Base-by-base conservation (phyloP, 2,888 invertebrate species). In the Drosophila stalkeri region DNA sequence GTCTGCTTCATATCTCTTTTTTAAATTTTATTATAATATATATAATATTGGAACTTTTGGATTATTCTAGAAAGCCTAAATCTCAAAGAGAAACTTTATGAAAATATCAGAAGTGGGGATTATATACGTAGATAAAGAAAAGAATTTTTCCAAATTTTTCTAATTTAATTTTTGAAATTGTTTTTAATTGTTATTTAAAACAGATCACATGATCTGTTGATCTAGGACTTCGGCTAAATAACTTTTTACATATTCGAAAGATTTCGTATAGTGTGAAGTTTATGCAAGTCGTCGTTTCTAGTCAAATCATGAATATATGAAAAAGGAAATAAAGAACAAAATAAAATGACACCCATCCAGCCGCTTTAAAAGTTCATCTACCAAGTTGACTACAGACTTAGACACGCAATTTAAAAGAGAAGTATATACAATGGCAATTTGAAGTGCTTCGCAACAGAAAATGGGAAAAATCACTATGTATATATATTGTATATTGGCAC, bases 401-500 rank as follows among this genome's bases (percentile, higher is more conserved):
- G 47, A 65, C 65, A 75, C 66, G 66, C 64, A 75, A 78, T 64
- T 82, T 72, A 66, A 37, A 65, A 80, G 66, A 68, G 61, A 73
- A 70, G 65, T 68, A 61, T 65, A 55, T 72, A 81, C 68, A 71
- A 75, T 68, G 67, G 77, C 77, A 77, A 68, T 47, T 41, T 76
- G 37, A 62, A 65, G 86, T 80, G 77, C 74, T 68, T 74, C 33
- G 70, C 83, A 83, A 81, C 62, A 59, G 18, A 66, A 74, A 64
- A 51, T 39, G 47, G 35, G n/a, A 54, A 66, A 68, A 71, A 55
- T 64, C 49, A 57, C 43, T 51, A 20, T 35, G n/a, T 49, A 47
- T 47, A 47, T 18, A 49, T 51, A 49, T 49, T 49, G 43, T 18
- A n/a, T 31, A 33, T 33, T 4, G 33, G 20, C 16, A 23, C 35